Conservation (phyloP, 92 coral and sea anemone genomes). For the Isaurus tuberculatus region DNA sequence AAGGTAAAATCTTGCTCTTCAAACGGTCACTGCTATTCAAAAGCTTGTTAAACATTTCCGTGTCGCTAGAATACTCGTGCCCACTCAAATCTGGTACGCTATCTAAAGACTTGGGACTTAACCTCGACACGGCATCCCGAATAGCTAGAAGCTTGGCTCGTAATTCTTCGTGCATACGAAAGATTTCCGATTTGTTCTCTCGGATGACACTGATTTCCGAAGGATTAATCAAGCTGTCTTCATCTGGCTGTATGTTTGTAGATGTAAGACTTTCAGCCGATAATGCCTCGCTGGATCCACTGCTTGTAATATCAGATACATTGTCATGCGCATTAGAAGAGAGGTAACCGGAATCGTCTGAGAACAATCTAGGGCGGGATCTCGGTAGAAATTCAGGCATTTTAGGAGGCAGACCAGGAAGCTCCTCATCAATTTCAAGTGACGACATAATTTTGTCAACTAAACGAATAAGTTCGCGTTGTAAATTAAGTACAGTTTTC, state of each 20-base stretch:
- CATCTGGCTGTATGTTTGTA: conserved; percentile 73
- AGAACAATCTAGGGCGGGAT: conserved; percentile 48
- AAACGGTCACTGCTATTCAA: conserved; percentile 41
- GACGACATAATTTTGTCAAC: conserved; percentile 76
- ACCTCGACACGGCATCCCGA: conserved; percentile 69
- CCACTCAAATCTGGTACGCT: conserved; percentile 39
- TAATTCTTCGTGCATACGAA: conserved; percentile 80
- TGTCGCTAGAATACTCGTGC: conserved; percentile 28
- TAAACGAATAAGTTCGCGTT: conserved; percentile 72
- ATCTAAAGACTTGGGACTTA: conserved; percentile 30
- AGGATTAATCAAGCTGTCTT: conserved; percentile 80
- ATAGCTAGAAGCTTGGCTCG: conserved; percentile 75
- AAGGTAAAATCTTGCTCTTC: conserved; percentile 35
- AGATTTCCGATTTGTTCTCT: conserved; percentile 83
- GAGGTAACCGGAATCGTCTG: conserved; percentile 68
- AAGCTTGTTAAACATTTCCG: conserved; percentile 40
- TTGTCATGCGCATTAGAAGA: conserved; percentile 62
- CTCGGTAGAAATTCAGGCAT: conserved; percentile 35
- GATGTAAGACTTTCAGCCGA: conserved; percentile 56
- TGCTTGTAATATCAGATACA: conserved; percentile 66
- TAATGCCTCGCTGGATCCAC: conserved; percentile 71
- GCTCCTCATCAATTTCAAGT: conserved; percentile 68
- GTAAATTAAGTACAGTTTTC: conserved; percentile 79
- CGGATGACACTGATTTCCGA: conserved; percentile 85
- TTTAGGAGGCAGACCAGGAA: conserved; percentile 43